Evolutionary conservation across 2,797 vertebrate genomes (phyloP), one percentile per base, ranked within the genome.

Genomic region (Cichlasoma orientale): DNA sequence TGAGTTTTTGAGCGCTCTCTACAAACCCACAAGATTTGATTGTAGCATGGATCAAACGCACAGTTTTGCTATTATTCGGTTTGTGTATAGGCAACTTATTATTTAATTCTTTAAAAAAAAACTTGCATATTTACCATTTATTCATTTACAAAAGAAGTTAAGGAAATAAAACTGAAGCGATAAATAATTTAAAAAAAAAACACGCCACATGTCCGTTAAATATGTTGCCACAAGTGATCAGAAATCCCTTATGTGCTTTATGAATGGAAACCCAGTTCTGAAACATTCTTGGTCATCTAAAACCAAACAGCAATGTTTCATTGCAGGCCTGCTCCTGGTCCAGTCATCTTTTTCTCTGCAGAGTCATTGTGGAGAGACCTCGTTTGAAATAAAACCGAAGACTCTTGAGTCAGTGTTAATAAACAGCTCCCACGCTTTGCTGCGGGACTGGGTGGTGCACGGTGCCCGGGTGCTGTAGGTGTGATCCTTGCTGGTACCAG

Each of bases 401-500:
- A 77, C 76, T 89, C 75, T 84, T 27, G 76, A 94, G 94, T 95
- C 91, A 88, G 79, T 86, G 91, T 97, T 95, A 98, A 90, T 98
- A 99, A 92, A 98, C 97, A 14, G 97, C 96, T 68, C 97, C 97
- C 50, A 97, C 93, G 85, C 96, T 97, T 78, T 97, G 96, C 85
- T 97, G 97, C 14, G 97, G 96, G 53, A 97, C 97, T 55, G 97
- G 93, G 87, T 98, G 97, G 86, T 98, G 98, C 92, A 98, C 96
- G 74, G 96, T 91, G 76, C 95, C 94, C 9, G 97, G 95, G 70
- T 97, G 96, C 92, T 97, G 97, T 96, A 98, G 95, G 88, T 98
- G 98, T 74, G 98, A 95, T 92, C 96, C 97, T 75, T 97, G 96
- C 75, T 97, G 97, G 90, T 97, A 99, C 98, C 98, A 99, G 90